Evolutionary conservation across 2,113 vertebrate genomes (phyloP), one percentile per base, ranked within the genome.

Genomic region (Pandion haliaetus): DNA sequence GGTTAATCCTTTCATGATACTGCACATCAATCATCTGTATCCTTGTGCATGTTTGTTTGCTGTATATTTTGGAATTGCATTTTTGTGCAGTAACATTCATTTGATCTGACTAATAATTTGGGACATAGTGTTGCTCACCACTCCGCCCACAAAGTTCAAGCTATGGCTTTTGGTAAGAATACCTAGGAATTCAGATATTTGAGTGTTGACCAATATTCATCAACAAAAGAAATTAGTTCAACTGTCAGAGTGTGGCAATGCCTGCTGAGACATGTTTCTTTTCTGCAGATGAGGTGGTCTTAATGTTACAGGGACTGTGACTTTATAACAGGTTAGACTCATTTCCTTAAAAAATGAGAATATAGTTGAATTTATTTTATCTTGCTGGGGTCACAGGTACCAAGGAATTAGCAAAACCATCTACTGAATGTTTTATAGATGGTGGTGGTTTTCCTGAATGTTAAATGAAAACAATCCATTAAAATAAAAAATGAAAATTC

Each of bases 391-490:
- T 91, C 86, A 93, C 65, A 85, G 63, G 74, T 89, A 94, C 72
- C 57, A 81, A 92, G 25, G 62, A 95, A 97, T 95, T 88, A 88
- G 83, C 80, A 93, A 90, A 86, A 52, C 44, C 57, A 69, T 77
- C 71, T 78, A 65, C 40, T 81, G 58, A 81, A 88, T 76, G 89
- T 94, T 96, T 94, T 63, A 96, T 86, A 65, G 74, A 82, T 78
- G 59, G 52, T 77, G 71, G 49, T 84, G 72, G 36, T 96, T 98
- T 93, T 96, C 72, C 96, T 97, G 97, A 97, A 97, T 97, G 89
- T 96, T 98, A 98, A 96, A 95, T 97, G 89, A 97, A 98, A 98
- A 96, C 65, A 91, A 97, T 98, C 90, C 96, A 90, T 97, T 97
- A 93, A 97, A 97, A 93, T 95, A 95, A 95, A 97, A 97, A 97